Evolutionary conservation across 2,797 vertebrate species (phyloP).

Genomic region (Eremophila alpestris): DNA sequence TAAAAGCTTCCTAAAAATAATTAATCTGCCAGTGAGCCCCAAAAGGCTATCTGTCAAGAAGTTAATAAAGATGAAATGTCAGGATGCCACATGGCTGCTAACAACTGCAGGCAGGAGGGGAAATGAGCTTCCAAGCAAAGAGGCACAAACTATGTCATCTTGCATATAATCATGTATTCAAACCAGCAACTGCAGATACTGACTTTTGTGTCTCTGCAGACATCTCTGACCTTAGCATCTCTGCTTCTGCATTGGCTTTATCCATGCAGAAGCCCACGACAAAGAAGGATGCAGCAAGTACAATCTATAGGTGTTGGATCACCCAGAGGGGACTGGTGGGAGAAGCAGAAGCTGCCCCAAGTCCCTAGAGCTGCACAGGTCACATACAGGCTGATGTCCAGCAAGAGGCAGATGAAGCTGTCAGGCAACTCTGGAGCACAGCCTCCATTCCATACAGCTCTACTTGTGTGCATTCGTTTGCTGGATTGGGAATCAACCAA

Average conservation of each 20-base stretch:
- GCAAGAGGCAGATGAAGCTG: background rate
- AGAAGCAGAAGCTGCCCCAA: background rate
- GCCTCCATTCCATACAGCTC: background rate
- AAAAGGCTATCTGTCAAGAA: slow-evolving; percentile 19
- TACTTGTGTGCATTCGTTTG: background rate
- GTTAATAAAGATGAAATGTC: slow-evolving; percentile 47
- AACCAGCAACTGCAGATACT: background rate
- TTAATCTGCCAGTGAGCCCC: slow-evolving; percentile 17
- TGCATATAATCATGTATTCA: background rate
- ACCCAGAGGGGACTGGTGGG: background rate
- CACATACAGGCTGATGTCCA: accelerated
- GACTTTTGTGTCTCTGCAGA: background rate
- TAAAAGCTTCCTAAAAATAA: slow-evolving; percentile 36
- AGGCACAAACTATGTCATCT: background rate
- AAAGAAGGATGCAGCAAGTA: background rate
- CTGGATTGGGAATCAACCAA: background rate
- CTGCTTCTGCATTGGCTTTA: background rate
- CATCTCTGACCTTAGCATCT: background rate
- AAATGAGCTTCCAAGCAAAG: slow-evolving; percentile 9
- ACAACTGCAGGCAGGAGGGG: background rate
- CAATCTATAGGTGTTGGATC: background rate
- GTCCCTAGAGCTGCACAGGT: background rate
- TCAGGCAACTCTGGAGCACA: accelerated
- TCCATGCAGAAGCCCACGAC: accelerated
- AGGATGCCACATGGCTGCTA: slow-evolving; percentile 11